Conservation (phyloP, 2,797 vertebrate species). For the Dendrocincla fuliginosa region DNA sequence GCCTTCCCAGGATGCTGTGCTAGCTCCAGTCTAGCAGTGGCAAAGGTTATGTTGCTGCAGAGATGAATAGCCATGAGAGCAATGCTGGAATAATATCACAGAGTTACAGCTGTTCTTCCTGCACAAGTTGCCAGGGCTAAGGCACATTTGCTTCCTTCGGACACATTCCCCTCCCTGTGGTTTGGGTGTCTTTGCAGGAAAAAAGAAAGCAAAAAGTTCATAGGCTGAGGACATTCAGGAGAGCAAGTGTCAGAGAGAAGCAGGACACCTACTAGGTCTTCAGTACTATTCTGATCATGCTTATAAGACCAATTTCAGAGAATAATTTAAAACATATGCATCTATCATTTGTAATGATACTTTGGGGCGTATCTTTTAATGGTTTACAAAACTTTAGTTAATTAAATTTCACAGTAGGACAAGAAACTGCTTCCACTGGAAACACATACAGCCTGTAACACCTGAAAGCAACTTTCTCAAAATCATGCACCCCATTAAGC, state of each 20-base stretch:
- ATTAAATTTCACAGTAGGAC: background rate
- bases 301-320: background rate
- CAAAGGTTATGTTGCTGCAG: background rate
- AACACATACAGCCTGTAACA: background rate
- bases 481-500: background rate
- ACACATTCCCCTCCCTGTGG: background rate
- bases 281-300: background rate
- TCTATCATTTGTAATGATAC: background rate
- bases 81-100: background rate
- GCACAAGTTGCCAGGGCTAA: background rate
- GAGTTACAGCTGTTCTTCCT: background rate
- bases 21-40: background rate
- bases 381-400: background rate
- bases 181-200: background rate
- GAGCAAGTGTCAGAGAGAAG: background rate
- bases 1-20: background rate
- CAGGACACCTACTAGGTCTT: background rate
- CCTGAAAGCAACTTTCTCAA: background rate
- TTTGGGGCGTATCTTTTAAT: background rate
- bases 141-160: background rate
- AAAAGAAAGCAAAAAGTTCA: background rate
- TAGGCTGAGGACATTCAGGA: background rate
- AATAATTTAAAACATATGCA: background rate
- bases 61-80: background rate
- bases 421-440: slow-evolving; percentile 11